Base-by-base conservation (phyloP, 1,140 invertebrate species). In the Micrasema longulum region DNA sequence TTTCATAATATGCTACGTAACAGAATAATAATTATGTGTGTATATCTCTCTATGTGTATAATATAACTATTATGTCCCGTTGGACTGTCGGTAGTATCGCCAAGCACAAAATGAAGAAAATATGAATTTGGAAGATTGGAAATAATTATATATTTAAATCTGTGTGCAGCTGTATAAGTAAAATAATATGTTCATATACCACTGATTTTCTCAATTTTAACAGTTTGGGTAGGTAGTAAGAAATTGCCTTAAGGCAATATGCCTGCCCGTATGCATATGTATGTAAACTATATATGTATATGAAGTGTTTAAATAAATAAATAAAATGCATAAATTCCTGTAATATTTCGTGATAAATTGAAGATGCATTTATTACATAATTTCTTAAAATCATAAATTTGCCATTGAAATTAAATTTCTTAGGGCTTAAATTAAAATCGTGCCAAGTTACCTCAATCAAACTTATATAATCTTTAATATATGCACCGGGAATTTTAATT, bases 21-120 rank as follows among this genome's bases (percentile, higher is more conserved):
- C 11, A 26, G 12, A 35, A 55, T 55, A 55, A 35, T 26, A 31
- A 12, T 14, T 45, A 45, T 45, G 0, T 12, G 26, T 31, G 50
- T 31, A 23, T n/a, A n/a, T n/a, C n/a, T n/a, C n/a, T n/a, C n/a
- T n/a, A n/a, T n/a, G n/a, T 31, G 26, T 31, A 31, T 31, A 2
- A 31, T 31, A 31, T 4, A 4, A 31, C 7, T 31, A 7, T 31
- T 31, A 31, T 7, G 7, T 31, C 2, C 26, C n/a, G 23, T 55
- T 16, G 12, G 52, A 16, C 5, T 20, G n/a, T 12, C 16, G 26
- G 23, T 55, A 55, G 26, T 55, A 23, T 36, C 26, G 52, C 26
- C 26, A 55, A 53, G 52, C 52, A 55, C 52, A 55, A 55, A 55
- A 55, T 55, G 9, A 36, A 31, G 12, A 31, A 55, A 22, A 55